Evolutionary conservation across 2,113 vertebrate genomes (phyloP).

Genomic region (Scatophagus argus): DNA sequence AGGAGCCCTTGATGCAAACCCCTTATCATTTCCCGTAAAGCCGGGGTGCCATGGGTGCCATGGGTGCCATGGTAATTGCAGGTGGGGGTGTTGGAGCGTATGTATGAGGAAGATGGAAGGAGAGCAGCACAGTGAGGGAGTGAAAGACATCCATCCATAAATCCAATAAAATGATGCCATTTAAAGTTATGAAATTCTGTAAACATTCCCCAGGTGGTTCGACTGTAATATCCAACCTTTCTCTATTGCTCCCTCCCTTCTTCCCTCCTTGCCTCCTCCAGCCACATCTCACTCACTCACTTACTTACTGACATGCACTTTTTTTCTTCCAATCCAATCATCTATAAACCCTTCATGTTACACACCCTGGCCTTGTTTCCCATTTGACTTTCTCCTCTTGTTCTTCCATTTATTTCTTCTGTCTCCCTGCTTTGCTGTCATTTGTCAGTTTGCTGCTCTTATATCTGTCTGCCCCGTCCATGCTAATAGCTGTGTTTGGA

Average conservation of each 20-base stretch:
- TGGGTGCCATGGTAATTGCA: constrained; percentile 48
- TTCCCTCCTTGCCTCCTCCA: neutral
- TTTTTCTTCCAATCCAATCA: constrained; percentile 18
- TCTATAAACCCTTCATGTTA: constrained; percentile 30
- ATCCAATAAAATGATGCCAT: constrained; percentile 83
- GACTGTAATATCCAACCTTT: constrained; percentile 66
- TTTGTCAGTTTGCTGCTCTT: neutral
- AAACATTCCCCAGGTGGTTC: constrained; percentile 78
- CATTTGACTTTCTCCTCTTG: neutral
- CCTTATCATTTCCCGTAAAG: constrained; percentile 46
- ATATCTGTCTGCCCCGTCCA: constrained; percentile 1
- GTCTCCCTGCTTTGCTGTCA: neutral
- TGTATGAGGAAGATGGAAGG: constrained; percentile 19
- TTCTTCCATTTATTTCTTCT: neutral
- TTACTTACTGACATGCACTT: constrained; percentile 25
- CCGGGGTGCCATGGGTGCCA: constrained; percentile 28
- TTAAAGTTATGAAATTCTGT: constrained; percentile 80
- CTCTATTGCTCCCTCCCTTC: constrained; percentile 16
- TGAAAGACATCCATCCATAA: constrained; percentile 67
- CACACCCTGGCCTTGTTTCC: neutral
- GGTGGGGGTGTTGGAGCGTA: constrained; percentile 29
- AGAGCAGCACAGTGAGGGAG: constrained; percentile 26
- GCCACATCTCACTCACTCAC: constrained; percentile 36
- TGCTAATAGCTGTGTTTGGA: constrained; percentile 18
- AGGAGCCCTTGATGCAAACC: constrained; percentile 30